Percentiles rank a stretch among this genome's conserved stretches.
Evolutionary conservation across 2,888 invertebrate species (phyloP).

Genomic region (Muschampia plurimacula): DNA sequence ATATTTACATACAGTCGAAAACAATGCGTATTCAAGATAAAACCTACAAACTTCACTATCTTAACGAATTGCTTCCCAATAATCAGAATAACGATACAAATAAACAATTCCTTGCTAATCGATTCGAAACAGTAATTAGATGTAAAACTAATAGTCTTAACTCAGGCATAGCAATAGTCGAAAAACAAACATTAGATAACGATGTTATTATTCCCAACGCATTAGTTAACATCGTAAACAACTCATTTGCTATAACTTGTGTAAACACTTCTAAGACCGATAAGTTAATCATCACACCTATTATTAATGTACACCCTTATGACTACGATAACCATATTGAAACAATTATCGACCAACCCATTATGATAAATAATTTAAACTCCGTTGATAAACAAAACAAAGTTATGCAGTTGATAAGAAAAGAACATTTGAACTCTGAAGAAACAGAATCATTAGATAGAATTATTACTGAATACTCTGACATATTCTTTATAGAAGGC

Average conservation of each 20-base stretch:
- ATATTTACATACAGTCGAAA: slow-evolving; percentile 51
- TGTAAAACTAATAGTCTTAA: slow-evolving; percentile 43
- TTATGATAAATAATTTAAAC: slow-evolving; percentile 14
- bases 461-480: slow-evolving; percentile 42
- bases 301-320: slow-evolving; percentile 23
- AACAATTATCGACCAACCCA: neutral
- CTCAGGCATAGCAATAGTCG: slow-evolving; percentile 45
- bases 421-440: slow-evolving; percentile 45
- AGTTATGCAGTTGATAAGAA: slow-evolving; percentile 39
- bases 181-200: slow-evolving; percentile 46
- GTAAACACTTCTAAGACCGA: slow-evolving; percentile 42
- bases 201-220: slow-evolving; percentile 48
- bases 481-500: slow-evolving; percentile 47
- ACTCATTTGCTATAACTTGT: slow-evolving; percentile 45
- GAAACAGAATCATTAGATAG: slow-evolving; percentile 44
- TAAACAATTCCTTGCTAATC: slow-evolving; percentile 42
- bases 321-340: slow-evolving; percentile 2
- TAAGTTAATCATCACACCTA: slow-evolving; percentile 29
- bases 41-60: slow-evolving; percentile 46
- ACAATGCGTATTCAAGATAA: slow-evolving; percentile 48
- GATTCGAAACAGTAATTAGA: slow-evolving; percentile 49
- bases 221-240: slow-evolving; percentile 44
- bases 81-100: slow-evolving; percentile 3
- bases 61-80: slow-evolving; percentile 34
- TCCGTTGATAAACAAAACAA: slow-evolving; percentile 33